Conservation (phyloP, 2,888 invertebrate genomes). For the Acanthosepion lycidas region DNA sequence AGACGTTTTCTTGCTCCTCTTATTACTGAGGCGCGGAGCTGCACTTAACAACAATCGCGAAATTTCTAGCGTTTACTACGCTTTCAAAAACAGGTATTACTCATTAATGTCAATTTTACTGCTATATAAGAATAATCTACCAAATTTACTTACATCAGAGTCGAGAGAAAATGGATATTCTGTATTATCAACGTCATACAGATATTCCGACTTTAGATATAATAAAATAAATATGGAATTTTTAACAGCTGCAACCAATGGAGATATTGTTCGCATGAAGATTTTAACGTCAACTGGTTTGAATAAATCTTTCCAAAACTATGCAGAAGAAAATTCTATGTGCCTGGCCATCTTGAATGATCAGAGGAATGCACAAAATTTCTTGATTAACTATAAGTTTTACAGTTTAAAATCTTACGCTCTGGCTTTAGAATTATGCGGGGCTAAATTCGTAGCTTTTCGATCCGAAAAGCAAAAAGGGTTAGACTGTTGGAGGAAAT, state of each 20-base stretch:
- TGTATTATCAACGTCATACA: background rate
- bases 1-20: no score
- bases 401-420: background rate
- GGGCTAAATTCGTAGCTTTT: background rate
- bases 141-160: no score
- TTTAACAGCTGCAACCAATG: background rate
- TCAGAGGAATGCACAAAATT: background rate
- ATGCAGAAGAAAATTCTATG: background rate
- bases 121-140: no score
- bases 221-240: background rate
- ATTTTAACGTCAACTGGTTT: background rate
- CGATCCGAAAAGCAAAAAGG: background rate
- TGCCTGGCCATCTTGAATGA: background rate
- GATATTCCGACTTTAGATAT: background rate
- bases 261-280: background rate
- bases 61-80: no score
- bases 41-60: no score
- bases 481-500: background rate
- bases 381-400: background rate
- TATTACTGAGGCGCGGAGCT: no score
- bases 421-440: background rate
- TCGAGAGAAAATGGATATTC: no score
- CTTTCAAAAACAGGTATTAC: no score
- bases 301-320: no score
- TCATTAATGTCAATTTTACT: no score